A percentile compares a stretch with the other conserved stretches of the same genome.
These are phyloP conservation scores for Salvelinus fontinalis DNA, from an alignment of 2,113 vertebrate species.

Conservation along the genomic window DNA sequence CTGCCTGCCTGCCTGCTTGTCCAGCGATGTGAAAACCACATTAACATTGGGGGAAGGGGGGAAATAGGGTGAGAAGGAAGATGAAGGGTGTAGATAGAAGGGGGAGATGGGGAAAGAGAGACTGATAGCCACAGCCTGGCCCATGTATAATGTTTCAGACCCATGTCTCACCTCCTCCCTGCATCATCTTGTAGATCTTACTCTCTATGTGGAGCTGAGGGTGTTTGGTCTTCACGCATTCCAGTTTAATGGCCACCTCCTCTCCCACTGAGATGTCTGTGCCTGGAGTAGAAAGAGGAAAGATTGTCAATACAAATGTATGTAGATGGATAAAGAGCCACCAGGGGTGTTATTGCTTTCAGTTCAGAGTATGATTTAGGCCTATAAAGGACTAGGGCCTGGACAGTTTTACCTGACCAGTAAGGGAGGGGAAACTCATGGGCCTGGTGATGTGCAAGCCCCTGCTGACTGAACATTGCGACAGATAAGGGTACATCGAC, in stretches of 20 bases:
- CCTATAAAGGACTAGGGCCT: too few species aligned
- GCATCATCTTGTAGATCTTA: conserved; percentile 97
- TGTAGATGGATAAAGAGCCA: background rate
- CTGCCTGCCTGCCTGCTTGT: conserved; percentile 4
- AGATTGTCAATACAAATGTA: too few species aligned
- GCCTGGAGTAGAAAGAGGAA: conserved; percentile 62
- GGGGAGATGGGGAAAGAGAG: background rate
- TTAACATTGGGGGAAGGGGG: background rate
- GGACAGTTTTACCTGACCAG: too few species aligned
- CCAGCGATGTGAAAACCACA: conserved; percentile 6
- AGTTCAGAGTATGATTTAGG: too few species aligned
- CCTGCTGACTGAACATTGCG: too few species aligned
- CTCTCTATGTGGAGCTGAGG: conserved; percentile 92
- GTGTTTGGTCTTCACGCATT: conserved; percentile 93
- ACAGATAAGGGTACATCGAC: too few species aligned
- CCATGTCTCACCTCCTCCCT: conserved; percentile 83
- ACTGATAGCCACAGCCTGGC: background rate
- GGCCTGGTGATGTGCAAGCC: too few species aligned
- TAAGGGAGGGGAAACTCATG: too few species aligned
- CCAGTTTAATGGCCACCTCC: conserved; percentile 90
- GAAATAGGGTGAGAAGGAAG: background rate
- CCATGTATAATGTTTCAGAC: background rate
- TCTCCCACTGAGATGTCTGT: conserved; percentile 88
- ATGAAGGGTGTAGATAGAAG: background rate
- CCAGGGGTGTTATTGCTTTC: background rate